Conservation (phyloP, 2,113 vertebrate genomes). For the Daphoenositta chrysoptera region DNA sequence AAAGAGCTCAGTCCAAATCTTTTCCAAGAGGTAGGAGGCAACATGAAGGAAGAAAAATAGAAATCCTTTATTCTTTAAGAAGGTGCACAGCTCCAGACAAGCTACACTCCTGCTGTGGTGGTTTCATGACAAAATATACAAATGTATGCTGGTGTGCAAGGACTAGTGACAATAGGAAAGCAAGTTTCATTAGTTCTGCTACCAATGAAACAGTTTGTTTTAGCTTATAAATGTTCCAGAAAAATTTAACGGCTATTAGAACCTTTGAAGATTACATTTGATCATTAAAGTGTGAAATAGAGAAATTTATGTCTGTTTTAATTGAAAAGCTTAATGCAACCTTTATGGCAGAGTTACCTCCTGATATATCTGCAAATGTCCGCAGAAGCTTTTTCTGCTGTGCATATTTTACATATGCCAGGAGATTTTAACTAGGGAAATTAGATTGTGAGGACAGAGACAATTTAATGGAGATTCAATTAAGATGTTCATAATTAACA, state of each 20-base stretch:
- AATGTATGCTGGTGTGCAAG: neutral
- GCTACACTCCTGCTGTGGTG: neutral
- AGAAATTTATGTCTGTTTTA: conserved; percentile 12
- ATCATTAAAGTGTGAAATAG: conserved; percentile 25
- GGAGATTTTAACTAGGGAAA: neutral
- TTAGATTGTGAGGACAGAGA: neutral
- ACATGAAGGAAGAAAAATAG: neutral
- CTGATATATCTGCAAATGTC: neutral
- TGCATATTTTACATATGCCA: neutral
- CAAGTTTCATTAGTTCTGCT: conserved; percentile 15
- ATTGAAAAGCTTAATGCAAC: conserved; percentile 6
- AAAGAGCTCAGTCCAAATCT: neutral
- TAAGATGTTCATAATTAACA: neutral
- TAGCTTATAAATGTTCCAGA: neutral
- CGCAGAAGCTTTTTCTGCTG: neutral
- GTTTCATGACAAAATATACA: neutral
- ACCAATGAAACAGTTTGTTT: neutral
- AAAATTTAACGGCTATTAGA: neutral
- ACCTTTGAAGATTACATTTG: neutral
- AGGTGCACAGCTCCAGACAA: neutral
- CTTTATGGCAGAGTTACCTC: neutral
- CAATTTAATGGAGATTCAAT: neutral
- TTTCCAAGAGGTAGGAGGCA: neutral
- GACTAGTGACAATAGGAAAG: neutral
- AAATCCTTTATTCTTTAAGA: neutral